These are phyloP conservation scores for Lacanobia oleracea DNA, from an alignment of 2,888 invertebrate genomes.

Conservation along the genomic window DNA sequence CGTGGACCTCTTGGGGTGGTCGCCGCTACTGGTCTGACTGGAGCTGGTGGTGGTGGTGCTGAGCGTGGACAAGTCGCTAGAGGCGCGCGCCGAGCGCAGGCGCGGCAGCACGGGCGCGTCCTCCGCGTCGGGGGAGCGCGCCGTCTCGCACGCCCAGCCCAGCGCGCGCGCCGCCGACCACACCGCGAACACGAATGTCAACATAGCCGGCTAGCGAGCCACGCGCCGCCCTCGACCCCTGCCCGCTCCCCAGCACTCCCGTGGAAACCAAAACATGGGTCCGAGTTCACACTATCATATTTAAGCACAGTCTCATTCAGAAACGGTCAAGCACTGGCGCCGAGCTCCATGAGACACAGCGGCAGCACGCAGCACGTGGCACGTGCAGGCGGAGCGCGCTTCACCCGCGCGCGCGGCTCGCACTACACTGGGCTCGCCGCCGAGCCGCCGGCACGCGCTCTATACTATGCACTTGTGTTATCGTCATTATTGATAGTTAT, in stretches of 20 bases:
- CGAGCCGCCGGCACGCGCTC: constrained; percentile 76
- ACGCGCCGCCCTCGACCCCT: constrained; percentile 80
- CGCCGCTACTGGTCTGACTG: constrained; percentile 86
- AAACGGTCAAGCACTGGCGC: constrained; percentile 68
- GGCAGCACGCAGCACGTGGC: constrained; percentile 69
- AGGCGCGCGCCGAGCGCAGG: constrained; percentile 87
- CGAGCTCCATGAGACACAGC: constrained; percentile 57
- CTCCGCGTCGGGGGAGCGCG: constrained; percentile 82
- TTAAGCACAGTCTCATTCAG: constrained; percentile 64
- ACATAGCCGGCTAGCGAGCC: constrained; percentile 86
- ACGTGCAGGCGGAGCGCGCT: constrained; percentile 80
- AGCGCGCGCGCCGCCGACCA: constrained; percentile 92
- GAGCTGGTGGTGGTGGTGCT: constrained; percentile 88
- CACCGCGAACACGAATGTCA: constrained; percentile 91
- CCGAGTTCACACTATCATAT: constrained; percentile 74
- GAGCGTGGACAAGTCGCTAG: constrained; percentile 88
- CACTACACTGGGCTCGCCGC: constrained; percentile 80
- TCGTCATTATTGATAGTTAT: constrained; percentile 84
- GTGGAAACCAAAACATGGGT: constrained; percentile 77
- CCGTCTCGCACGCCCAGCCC: constrained; percentile 83
- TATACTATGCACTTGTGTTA: constrained; percentile 80
- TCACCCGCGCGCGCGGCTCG: constrained; percentile 83
- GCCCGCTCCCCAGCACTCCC: constrained; percentile 78
- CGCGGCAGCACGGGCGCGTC: constrained; percentile 85
- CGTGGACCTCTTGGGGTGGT: constrained; percentile 86